Evolutionary conservation across 2,888 invertebrate species (phyloP).

Genomic region (Nowickia ferox): DNA sequence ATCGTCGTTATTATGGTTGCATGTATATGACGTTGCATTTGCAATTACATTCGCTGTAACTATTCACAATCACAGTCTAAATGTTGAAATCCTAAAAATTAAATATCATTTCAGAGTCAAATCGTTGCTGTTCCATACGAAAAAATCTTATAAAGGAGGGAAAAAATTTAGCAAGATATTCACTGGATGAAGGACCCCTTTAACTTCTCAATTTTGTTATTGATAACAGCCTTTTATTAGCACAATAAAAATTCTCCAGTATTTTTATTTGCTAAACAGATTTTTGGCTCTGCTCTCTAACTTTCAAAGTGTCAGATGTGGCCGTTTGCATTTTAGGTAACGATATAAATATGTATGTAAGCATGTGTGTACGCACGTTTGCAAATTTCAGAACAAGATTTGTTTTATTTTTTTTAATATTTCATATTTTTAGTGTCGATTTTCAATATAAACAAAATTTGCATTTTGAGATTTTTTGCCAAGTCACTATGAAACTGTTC

Average conservation of each 20-base stretch:
- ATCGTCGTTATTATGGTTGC: constrained; percentile 48
- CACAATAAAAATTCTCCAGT: no score
- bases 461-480: constrained; percentile 46
- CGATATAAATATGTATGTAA: no score
- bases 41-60: constrained; percentile 26
- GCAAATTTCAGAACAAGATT: neutral
- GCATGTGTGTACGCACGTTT: neutral
- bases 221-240: no score
- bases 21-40: constrained; percentile 32
- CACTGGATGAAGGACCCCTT: no score
- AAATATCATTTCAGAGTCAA: constrained; percentile 24
- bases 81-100: constrained; percentile 38
- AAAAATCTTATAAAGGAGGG: neutral
- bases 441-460: constrained; percentile 52
- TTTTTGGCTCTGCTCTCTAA: no score
- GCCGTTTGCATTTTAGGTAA: no score
- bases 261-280: no score
- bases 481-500: constrained; percentile 54
- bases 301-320: no score
- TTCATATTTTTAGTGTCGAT: constrained; percentile 40
- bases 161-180: neutral
- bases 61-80: constrained; percentile 22
- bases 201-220: no score
- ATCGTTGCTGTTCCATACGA: neutral
- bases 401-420: neutral